Conservation (phyloP, 2,888 invertebrate genomes). For the Nomada lathburiana region DNA sequence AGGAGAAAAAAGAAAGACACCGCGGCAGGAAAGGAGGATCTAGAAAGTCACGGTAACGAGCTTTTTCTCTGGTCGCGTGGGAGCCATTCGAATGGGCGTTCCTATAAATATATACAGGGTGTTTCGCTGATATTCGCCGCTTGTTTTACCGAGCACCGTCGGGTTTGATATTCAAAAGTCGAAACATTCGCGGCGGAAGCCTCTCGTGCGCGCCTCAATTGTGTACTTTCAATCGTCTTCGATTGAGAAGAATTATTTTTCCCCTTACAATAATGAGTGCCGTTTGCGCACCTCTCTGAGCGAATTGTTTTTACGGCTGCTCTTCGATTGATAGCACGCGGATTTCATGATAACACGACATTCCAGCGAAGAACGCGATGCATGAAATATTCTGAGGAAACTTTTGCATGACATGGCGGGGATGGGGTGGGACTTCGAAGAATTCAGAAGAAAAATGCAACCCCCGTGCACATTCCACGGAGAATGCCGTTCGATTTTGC, state of each 20-base stretch:
- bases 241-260: too few relatives aligned
- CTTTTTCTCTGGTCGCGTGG: slow-evolving; percentile 71
- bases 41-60: slow-evolving; percentile 66
- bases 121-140: slow-evolving; percentile 20
- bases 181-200: neutral
- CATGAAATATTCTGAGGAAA: neutral
- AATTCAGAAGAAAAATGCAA: slow-evolving; percentile 13
- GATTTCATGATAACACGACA: neutral
- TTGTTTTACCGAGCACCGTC: neutral
- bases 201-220: too few relatives aligned
- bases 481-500: slow-evolving; percentile 14
- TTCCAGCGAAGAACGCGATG: neutral
- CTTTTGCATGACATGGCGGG: neutral
- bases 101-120: slow-evolving; percentile 53
- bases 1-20: slow-evolving; percentile 27
- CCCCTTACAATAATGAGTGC: too few relatives aligned
- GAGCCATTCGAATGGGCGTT: slow-evolving; percentile 61
- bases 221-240: too few relatives aligned
- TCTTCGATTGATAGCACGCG: too few relatives aligned
- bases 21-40: slow-evolving; percentile 49
- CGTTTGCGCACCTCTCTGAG: too few relatives aligned
- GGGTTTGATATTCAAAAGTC: neutral
- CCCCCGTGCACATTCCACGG: neutral
- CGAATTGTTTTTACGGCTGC: too few relatives aligned
- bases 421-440: neutral